These are phyloP conservation scores for Chaetops frenatus DNA, from an alignment of 2,113 vertebrate species.

Conservation along the genomic window DNA sequence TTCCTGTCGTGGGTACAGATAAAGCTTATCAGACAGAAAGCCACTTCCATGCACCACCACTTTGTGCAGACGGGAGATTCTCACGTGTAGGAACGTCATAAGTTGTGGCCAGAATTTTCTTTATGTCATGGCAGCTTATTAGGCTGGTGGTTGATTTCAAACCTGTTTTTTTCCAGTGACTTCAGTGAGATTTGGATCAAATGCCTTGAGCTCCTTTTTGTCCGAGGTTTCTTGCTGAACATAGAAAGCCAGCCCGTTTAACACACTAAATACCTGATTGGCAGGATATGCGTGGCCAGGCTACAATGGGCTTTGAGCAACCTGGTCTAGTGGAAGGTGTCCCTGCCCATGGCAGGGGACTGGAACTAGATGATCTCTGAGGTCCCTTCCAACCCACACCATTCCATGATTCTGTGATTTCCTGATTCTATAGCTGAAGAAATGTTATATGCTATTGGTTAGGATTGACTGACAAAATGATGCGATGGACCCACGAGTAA, in stretches of 20 bases:
- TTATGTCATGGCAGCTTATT: not conserved
- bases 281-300: not conserved
- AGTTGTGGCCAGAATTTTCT: not conserved
- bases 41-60: not conserved
- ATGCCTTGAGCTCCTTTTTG: not conserved
- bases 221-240: not conserved
- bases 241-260: not conserved
- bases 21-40: not conserved
- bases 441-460: not conserved
- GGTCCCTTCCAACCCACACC: not conserved
- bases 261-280: fast-evolving
- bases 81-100: not conserved
- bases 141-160: not conserved
- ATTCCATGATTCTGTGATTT: not conserved
- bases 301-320: not conserved
- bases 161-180: not conserved
- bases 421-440: not conserved
- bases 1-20: not conserved
- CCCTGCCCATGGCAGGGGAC: not conserved
- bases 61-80: not conserved
- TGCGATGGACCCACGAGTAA: not conserved
- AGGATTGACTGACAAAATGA: not conserved
- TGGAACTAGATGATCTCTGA: not conserved
- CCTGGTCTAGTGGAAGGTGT: not conserved
- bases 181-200: not conserved